phyloP scores from a whole-genome alignment of 2,888 invertebrate genomes.

The Rosalia funebris region DNA sequence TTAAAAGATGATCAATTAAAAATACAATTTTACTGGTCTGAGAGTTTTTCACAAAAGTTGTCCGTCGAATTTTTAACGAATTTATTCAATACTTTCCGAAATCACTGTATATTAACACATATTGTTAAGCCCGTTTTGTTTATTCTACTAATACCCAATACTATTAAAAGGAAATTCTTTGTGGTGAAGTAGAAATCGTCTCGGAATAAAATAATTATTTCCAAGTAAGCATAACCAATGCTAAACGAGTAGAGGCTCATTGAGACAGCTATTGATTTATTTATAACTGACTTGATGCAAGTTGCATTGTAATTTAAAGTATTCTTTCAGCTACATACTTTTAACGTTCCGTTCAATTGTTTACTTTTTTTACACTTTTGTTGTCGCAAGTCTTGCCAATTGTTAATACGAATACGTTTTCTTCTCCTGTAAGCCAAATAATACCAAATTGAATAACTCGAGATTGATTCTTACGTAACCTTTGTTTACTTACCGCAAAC shows the following conservation, averaged over 20 bases:
- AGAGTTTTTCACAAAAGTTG: no score
- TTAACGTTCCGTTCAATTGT: conserved; percentile 12
- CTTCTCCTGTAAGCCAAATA: no score
- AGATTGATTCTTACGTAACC: no score
- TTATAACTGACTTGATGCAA: conserved; percentile 28
- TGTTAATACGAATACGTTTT: no score
- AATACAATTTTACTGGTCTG: no score
- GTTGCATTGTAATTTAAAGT: conserved; percentile 23
- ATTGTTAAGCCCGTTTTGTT: no score
- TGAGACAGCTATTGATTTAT: conserved; percentile 30
- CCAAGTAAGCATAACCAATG: conserved; percentile 28
- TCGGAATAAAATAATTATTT: conserved; percentile 26
- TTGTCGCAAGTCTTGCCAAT: background rate
- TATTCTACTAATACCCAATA: background rate
- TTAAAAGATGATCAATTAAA: no score
- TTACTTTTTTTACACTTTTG: conserved; percentile 1
- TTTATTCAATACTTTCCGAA: no score
- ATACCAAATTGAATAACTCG: no score
- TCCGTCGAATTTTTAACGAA: no score
- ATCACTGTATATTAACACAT: no score
- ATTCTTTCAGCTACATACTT: conserved; percentile 12
- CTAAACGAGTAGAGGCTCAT: conserved; percentile 21
- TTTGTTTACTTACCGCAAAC: no score
- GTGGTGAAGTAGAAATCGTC: conserved; percentile 5
- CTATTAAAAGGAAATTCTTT: conserved; percentile 10